These are phyloP conservation scores for Pammene fasciana DNA, from an alignment of 2,888 invertebrate genomes.

Conservation along the genomic window DNA sequence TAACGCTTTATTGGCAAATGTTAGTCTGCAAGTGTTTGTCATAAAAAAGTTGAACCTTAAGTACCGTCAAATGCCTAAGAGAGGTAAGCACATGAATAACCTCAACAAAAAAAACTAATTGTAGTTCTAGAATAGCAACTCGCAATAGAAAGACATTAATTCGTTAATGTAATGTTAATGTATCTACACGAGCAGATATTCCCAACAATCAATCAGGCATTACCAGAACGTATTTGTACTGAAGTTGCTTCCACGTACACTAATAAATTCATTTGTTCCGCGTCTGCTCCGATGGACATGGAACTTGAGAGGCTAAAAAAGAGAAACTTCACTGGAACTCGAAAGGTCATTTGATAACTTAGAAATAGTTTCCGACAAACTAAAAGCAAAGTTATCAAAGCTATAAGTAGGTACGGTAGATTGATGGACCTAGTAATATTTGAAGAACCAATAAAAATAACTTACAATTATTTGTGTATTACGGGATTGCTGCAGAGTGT, in stretches of 20 bases:
- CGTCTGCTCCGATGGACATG: conserved; percentile 13
- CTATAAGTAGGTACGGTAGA: not conserved
- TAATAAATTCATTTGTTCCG: conserved; percentile 35
- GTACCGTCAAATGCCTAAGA: no score
- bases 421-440: not conserved
- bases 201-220: conserved; percentile 15
- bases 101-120: no score
- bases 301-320: conserved; percentile 4
- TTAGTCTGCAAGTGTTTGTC: no score
- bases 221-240: conserved; percentile 19
- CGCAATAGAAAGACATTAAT: no score
- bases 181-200: not conserved
- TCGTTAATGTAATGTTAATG: not conserved
- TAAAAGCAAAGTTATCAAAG: not conserved
- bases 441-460: no score
- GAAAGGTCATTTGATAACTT: conserved; percentile 18
- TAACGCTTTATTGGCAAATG: no score
- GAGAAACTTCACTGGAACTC: conserved; percentile 15
- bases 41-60: no score
- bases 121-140: not conserved
- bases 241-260: conserved; percentile 24
- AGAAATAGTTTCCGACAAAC: not conserved
- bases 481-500: not conserved
- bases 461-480: not conserved
- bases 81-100: no score